A percentile compares a stretch with the other conserved stretches of the same genome.
These are phyloP conservation scores for Herpailurus yagouaroundi DNA, from an alignment of 2,113 vertebrate species.

Conservation along the genomic window DNA sequence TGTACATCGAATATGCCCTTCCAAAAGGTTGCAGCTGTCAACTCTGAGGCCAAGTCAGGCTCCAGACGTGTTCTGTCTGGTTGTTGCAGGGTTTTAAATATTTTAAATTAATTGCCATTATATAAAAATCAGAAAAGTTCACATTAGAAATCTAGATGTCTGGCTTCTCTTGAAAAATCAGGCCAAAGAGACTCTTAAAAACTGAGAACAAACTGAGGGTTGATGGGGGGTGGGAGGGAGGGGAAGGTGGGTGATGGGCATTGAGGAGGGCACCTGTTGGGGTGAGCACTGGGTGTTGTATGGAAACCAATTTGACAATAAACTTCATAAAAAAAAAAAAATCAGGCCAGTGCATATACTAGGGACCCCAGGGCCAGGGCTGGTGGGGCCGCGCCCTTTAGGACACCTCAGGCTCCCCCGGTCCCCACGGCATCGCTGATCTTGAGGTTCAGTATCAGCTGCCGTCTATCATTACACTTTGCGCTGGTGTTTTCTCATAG, in stretches of 20 bases:
- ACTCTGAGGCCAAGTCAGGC: neutral
- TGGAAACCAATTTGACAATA: too few species aligned
- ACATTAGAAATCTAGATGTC: slow-evolving; percentile 14
- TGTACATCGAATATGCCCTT: neutral
- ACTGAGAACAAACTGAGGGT: too few species aligned
- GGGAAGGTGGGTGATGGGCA: fast-evolving
- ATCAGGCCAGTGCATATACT: neutral
- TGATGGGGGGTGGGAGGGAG: too few species aligned
- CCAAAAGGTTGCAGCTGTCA: neutral
- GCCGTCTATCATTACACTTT: too few species aligned
- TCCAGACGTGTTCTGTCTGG: neutral
- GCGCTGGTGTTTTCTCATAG: neutral
- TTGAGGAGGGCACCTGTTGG: too few species aligned
- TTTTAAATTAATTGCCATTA: slow-evolving; percentile 17
- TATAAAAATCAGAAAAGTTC: slow-evolving; percentile 53
- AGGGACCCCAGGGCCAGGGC: neutral
- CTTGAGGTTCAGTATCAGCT: neutral
- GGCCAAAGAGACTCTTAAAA: neutral
- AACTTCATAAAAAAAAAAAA: neutral
- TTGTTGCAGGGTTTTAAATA: neutral
- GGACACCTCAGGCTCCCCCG: neutral
- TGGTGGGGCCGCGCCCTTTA: neutral
- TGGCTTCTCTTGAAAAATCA: neutral
- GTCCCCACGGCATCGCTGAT: neutral
- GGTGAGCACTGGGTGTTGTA: too few species aligned